Evolutionary conservation across 2,797 vertebrate genomes (phyloP), one percentile per base, ranked within the genome.

Genomic region (Hypotaenidia okinawae): DNA sequence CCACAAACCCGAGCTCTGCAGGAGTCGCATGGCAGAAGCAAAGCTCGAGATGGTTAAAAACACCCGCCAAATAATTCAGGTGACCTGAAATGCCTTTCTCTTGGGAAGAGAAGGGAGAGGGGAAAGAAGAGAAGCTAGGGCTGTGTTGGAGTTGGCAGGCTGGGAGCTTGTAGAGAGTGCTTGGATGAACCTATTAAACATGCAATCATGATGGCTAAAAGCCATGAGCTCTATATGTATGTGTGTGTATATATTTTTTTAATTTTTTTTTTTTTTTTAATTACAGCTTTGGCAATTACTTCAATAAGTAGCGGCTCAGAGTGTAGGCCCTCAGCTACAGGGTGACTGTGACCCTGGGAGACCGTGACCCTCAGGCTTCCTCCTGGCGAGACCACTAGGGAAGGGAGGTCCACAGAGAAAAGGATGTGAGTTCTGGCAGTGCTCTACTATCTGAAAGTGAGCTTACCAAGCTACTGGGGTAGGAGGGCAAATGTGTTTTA

Each of bases 41-140:
- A 49, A 93, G 72, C 94, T 75, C 83, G 87, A 85, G 93, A 72
- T 76, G 59, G 85, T 86, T 90, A 61, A 81, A 80, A 93, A 72
- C 82, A 79, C 73, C 30, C 25, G 55, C 83, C 88, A 78, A 95
- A 93, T 95, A 89, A 90, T 84, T 83, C 70, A 82, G 61, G 79
- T 92, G 81, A 91, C 89, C 55, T 62, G 67, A 87, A 87, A 84
- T 96, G 95, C 83, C 95, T 92, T 90, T 47, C 74, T 72, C 79
- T 30, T 14, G 78, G 59, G 84, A 72, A 41, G 58, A 35, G n/a
- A 7, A 49, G 77, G 76, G 66, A 14, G 87, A 79, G 27, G 37
- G 19, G 16, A 13, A 16, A 41, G 62, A 84, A 77, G 82, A 13
- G 18, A 55, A 32, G 15, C 54, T 17, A 70, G 78, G 32, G 39